These are phyloP conservation scores for Steatornis caripensis DNA, from an alignment of 2,113 vertebrate species.

Conservation along the genomic window DNA sequence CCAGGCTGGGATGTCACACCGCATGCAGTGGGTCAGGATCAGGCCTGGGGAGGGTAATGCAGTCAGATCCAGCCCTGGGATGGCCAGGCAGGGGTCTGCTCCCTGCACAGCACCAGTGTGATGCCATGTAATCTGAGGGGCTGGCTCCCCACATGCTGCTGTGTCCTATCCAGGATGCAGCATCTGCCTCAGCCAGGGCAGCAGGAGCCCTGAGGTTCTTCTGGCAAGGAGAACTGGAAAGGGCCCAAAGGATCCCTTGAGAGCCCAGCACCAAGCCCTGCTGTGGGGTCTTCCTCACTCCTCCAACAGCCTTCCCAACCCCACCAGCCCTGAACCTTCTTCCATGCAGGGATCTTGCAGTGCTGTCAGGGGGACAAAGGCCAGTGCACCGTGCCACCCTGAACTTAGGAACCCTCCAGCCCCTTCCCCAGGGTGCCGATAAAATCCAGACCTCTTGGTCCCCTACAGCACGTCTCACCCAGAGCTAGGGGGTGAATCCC, in stretches of 20 bases:
- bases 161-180: background rate
- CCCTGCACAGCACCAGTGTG: background rate
- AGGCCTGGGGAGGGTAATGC: background rate
- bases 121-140: background rate
- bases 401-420: background rate
- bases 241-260: background rate
- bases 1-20: background rate
- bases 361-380: rapidly evolving
- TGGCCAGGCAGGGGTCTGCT: background rate
- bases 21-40: background rate
- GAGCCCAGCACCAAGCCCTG: background rate
- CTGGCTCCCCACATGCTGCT: background rate
- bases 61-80: background rate
- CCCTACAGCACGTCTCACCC: background rate
- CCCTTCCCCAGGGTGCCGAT: background rate
- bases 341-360: background rate
- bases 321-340: background rate
- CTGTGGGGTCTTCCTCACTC: background rate
- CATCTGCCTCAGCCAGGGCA: background rate
- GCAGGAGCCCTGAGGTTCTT: background rate
- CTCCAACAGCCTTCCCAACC: background rate
- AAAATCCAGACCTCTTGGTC: background rate
- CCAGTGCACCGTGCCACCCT: background rate
- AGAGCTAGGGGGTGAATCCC: background rate
- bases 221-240: background rate